Conservation (phyloP, 2,797 vertebrate genomes). For the Helicolenus hilgendorfi region DNA sequence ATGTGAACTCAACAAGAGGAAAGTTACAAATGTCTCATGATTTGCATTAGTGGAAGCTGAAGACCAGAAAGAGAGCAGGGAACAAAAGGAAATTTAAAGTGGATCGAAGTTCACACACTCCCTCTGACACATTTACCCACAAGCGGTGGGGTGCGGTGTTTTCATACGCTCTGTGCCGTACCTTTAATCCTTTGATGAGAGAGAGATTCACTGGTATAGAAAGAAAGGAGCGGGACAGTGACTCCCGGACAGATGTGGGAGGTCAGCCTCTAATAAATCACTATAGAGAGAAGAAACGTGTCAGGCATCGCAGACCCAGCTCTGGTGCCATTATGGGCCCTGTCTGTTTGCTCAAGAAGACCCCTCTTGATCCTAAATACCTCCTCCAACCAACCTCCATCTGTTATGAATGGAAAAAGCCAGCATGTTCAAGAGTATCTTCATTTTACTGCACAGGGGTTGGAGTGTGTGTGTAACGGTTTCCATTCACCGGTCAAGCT, state of each 20-base stretch:
- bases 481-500: constrained; percentile 13
- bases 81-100: not conserved
- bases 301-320: constrained; percentile 2
- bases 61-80: not conserved
- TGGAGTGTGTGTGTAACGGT: not conserved
- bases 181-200: constrained; percentile 52
- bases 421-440: constrained; percentile 48
- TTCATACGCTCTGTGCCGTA: not conserved
- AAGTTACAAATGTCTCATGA: not conserved
- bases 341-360: constrained; percentile 49
- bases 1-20: not conserved
- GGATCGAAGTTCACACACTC: not conserved
- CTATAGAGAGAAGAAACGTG: constrained; percentile 14
- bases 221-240: constrained; percentile 19
- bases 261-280: constrained; percentile 73
- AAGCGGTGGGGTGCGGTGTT: constrained; percentile 19
- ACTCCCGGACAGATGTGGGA: constrained; percentile 71
- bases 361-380: constrained; percentile 46
- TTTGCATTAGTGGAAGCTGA: not conserved
- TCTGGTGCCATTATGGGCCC: constrained; percentile 41
- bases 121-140: constrained; percentile 24
- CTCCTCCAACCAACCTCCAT: constrained; percentile 26
- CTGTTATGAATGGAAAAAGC: constrained; percentile 70
- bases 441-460: constrained; percentile 21
- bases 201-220: constrained; percentile 11